These are phyloP conservation scores for Microchirus variegatus DNA, from an alignment of 2,797 vertebrate species.

Conservation along the genomic window DNA sequence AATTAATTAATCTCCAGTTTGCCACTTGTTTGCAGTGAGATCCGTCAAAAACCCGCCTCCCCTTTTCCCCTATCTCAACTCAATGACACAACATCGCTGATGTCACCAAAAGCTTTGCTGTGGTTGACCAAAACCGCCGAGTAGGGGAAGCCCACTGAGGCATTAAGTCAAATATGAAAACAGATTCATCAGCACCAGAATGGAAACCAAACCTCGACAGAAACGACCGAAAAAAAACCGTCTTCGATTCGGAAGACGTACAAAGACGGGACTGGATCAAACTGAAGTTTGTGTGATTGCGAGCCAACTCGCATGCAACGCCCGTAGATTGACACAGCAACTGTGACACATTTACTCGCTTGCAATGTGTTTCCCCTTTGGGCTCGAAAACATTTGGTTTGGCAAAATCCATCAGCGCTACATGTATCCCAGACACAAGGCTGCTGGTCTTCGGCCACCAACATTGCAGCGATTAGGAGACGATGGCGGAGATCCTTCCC, in stretches of 20 bases:
- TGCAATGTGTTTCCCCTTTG: conserved; percentile 25
- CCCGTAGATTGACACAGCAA: conserved; percentile 15
- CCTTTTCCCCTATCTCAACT: conserved; percentile 43
- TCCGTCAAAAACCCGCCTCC: conserved; percentile 53
- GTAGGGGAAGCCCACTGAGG: conserved; percentile 51
- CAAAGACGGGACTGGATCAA: background rate
- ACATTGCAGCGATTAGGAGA: conserved; percentile 10
- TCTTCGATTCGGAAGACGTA: background rate
- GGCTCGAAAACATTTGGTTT: conserved; percentile 48
- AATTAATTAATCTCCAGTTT: conserved; percentile 46
- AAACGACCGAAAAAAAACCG: background rate
- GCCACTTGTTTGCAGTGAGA: conserved; percentile 48
- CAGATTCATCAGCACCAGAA: conserved; percentile 37
- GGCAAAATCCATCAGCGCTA: conserved; percentile 13
- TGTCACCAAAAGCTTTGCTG: conserved; percentile 55
- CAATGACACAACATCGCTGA: conserved; percentile 50
- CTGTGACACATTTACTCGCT: conserved; percentile 33
- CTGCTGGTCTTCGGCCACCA: conserved; percentile 23
- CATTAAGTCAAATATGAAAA: conserved; percentile 42
- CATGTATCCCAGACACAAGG: conserved; percentile 25
- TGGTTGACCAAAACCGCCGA: conserved; percentile 44
- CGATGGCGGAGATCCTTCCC: conserved; percentile 3
- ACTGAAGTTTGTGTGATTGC: conserved; percentile 7
- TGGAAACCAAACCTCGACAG: conserved; percentile 14
- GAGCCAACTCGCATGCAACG: conserved; percentile 19